phyloP scores from a whole-genome alignment of 2,113 vertebrate genomes.

The Xenopus laevis region DNA sequence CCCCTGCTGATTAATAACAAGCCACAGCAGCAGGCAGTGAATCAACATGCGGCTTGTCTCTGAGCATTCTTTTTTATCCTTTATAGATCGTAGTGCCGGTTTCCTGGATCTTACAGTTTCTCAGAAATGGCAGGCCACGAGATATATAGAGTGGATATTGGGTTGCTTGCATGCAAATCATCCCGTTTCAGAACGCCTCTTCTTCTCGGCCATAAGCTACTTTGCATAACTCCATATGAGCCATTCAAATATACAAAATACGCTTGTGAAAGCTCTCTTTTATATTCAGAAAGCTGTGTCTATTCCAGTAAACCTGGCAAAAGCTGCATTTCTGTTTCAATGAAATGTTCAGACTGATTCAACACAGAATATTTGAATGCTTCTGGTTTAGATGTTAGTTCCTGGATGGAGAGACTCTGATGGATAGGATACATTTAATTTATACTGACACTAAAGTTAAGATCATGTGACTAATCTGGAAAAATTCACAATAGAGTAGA shows the following conservation, averaged over 20 bases:
- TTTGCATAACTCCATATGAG: neutral
- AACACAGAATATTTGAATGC: too few relatives aligned
- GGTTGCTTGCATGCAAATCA: slow-evolving; percentile 38
- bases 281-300: neutral
- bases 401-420: too few relatives aligned
- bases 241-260: neutral
- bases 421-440: too few relatives aligned
- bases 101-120: slow-evolving; percentile 40
- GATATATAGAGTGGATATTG: neutral
- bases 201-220: neutral
- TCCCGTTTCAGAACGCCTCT: neutral
- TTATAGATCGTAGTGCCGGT: slow-evolving; percentile 37
- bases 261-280: neutral
- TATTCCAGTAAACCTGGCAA: too few relatives aligned
- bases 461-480: too few relatives aligned
- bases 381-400: too few relatives aligned
- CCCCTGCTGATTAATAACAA: slow-evolving; percentile 48
- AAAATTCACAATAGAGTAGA: too few relatives aligned
- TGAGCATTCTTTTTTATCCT: slow-evolving; percentile 36
- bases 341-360: too few relatives aligned
- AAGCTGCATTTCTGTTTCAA: too few relatives aligned
- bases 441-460: too few relatives aligned
- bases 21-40: slow-evolving; percentile 24
- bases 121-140: slow-evolving; percentile 26
- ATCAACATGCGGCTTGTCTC: slow-evolving; percentile 24